These are phyloP conservation scores for Limnephilus auricula DNA, from an alignment of 2,888 invertebrate genomes.

Conservation along the genomic window DNA sequence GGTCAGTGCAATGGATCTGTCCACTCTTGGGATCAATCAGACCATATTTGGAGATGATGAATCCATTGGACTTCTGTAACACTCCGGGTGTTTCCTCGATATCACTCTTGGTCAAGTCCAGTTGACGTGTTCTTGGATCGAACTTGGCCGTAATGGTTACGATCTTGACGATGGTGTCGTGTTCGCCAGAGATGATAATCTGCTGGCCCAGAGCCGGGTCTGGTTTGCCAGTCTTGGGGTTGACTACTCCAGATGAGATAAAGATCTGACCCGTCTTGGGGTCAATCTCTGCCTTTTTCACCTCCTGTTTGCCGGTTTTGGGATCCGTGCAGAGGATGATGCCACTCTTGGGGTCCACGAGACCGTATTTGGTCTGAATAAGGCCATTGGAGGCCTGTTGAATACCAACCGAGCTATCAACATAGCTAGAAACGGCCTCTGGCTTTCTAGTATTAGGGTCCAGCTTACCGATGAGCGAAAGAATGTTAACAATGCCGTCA, in stretches of 20 bases:
- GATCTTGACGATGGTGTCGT: conserved; percentile 77
- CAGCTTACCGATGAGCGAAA: conserved; percentile 78
- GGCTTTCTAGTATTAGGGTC: conserved; percentile 77
- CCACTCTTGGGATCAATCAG: conserved; percentile 80
- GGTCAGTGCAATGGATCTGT: conserved; percentile 79
- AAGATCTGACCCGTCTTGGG: conserved; percentile 80
- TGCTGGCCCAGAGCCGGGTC: conserved; percentile 77
- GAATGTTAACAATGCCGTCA: conserved; percentile 82
- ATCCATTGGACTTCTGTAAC: conserved; percentile 66
- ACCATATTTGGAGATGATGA: conserved; percentile 64
- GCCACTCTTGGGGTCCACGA: conserved; percentile 79
- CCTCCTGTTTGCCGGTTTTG: conserved; percentile 80
- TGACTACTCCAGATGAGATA: conserved; percentile 77
- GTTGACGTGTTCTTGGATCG: conserved; percentile 79
- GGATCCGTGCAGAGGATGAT: conserved; percentile 79
- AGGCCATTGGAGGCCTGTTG: conserved; percentile 68
- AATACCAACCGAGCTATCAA: conserved; percentile 77
- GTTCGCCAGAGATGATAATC: conserved; percentile 76
- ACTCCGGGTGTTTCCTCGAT: conserved; percentile 73
- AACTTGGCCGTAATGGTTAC: conserved; percentile 80
- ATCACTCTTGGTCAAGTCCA: conserved; percentile 79
- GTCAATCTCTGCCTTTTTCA: conserved; percentile 81
- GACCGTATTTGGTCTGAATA: conserved; percentile 78
- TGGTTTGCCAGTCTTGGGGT: conserved; percentile 78
- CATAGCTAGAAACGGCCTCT: conserved; percentile 75